Evolutionary conservation across 1,140 invertebrate species (phyloP).

Genomic region (Pseudachorutes palmiensis): DNA sequence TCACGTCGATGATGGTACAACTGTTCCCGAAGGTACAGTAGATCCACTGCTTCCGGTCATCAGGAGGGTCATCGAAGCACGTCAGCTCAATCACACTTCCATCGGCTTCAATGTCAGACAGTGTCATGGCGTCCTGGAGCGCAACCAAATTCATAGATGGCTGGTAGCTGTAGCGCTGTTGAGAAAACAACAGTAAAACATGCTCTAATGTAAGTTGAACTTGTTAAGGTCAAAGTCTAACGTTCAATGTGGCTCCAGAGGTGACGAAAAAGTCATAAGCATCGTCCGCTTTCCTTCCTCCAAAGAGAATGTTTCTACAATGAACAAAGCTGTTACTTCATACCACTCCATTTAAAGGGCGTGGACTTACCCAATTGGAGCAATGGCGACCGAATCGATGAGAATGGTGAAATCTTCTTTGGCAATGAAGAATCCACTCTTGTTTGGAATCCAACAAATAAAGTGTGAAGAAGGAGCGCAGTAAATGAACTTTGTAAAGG

Average conservation of each 20-base stretch:
- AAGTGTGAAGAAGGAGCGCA: slow-evolving; percentile 16
- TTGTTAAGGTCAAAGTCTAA: not conserved
- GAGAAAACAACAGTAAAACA: not conserved
- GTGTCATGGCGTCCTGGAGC: slow-evolving; percentile 31
- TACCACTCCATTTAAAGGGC: no score
- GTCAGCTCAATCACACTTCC: slow-evolving; percentile 19
- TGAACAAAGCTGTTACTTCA: no score
- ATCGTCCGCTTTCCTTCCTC: slow-evolving; percentile 25
- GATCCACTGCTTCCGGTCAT: slow-evolving; percentile 36
- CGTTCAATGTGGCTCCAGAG: slow-evolving; percentile 18
- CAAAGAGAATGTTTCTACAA: slow-evolving; percentile 24
- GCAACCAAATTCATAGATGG: slow-evolving; percentile 23
- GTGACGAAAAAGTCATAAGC: slow-evolving; percentile 30
- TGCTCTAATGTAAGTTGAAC: not conserved
- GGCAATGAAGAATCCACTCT: slow-evolving; percentile 24
- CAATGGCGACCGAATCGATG: slow-evolving; percentile 24
- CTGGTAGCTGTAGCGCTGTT: slow-evolving; percentile 33
- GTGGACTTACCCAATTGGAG: slow-evolving; percentile 24
- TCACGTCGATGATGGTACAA: slow-evolving; percentile 31
- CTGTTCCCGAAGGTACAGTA: slow-evolving; percentile 31
- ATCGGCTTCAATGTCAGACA: slow-evolving; percentile 34
- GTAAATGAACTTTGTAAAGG: slow-evolving; percentile 29
- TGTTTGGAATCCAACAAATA: slow-evolving; percentile 26
- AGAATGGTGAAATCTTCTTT: slow-evolving; percentile 31
- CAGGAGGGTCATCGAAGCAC: slow-evolving; percentile 29